Percentiles rank a stretch among this genome's conserved stretches.
Evolutionary conservation across 1,140 invertebrate genomes (phyloP).

Genomic region (Drosophila pectinifera): DNA sequence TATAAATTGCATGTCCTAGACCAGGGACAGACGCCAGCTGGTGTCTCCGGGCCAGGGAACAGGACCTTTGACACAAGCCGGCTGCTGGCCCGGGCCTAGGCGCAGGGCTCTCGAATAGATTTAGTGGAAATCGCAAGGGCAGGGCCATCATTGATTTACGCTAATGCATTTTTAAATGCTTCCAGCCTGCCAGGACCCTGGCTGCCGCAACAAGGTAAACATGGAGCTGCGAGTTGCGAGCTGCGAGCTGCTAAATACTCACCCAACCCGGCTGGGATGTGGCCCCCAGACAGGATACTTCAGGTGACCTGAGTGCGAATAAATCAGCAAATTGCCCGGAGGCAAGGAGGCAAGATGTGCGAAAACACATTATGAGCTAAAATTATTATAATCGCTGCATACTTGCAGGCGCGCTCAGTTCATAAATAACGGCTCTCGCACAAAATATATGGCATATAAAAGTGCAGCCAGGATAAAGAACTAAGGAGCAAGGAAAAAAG

Average conservation of each 20-base stretch:
- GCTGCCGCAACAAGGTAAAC: slow-evolving; percentile 39
- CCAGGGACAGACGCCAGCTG: slow-evolving; percentile 9
- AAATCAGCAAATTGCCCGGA: slow-evolving; percentile 70
- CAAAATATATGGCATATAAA: slow-evolving; percentile 47
- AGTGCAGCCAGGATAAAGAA: slow-evolving; percentile 21
- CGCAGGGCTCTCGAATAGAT: slow-evolving; percentile 20
- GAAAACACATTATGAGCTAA: slow-evolving; percentile 75
- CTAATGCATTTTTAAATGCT: slow-evolving; percentile 74
- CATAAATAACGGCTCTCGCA: slow-evolving; percentile 57
- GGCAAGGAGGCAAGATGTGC: slow-evolving; percentile 17
- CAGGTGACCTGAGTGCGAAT: slow-evolving; percentile 73
- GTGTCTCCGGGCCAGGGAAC: background rate
- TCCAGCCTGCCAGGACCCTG: background rate
- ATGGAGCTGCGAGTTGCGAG: slow-evolving; percentile 52
- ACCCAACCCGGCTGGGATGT: too few species aligned
- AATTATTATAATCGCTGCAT: slow-evolving; percentile 75
- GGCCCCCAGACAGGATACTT: slow-evolving; percentile 56
- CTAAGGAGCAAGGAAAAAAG: background rate
- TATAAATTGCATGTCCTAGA: background rate
- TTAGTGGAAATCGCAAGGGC: slow-evolving; percentile 68
- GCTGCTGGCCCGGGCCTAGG: background rate
- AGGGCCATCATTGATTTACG: slow-evolving; percentile 67
- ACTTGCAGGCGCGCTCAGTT: slow-evolving; percentile 66
- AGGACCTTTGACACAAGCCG: too few species aligned
- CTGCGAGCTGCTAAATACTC: too few species aligned